Evolutionary conservation across 2,797 vertebrate species (phyloP), one percentile per base, ranked within the genome.

Genomic region (Bovichtus variegatus): DNA sequence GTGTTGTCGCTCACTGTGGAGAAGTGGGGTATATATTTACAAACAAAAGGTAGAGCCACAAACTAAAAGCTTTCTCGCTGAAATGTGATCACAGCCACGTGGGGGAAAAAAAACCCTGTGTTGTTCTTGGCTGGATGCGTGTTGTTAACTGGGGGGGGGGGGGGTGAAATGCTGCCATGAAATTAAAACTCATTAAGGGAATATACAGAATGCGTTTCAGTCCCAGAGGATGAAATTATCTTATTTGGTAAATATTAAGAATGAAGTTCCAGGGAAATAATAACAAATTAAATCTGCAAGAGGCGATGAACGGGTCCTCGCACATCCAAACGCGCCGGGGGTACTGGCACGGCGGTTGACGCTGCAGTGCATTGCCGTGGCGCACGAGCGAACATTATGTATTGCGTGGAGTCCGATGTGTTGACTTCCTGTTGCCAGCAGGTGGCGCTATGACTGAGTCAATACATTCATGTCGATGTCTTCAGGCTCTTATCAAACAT

Each of bases 1-100:
- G 97, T 98, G 2, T 96, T 98, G 78, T 99, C 98, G 0, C 95
- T 97, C 81, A 97, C 98, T 97, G 94, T 60, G 43, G 49, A 74
- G 59, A 73, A 84, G 83, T 59, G 76, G 69, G 54, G n/a, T n/a
- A 70, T n/a, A 64, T 44, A 67, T 88, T 80, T 71, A 78, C 41
- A 77, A 76, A 55, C 27, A 29, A 16, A 1, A 19, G 6, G 6
- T 1, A 19, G 21, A 61, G 7, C 8, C 12, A 53, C 5, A 47
- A 9, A 78, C 16, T 58, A 9, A 75, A 74, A 44, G 46, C 15
- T 50, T 64, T 68, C 36, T 55, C 21, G 38, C 31, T 54, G 8
- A 67, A 78, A 49, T 41, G 21, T 72, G 34, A 62, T 61, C 36
- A 47, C 43, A 75, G 21, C 21, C 54, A 50, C 9, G 31, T 60